Conservation (phyloP, 2,888 invertebrate genomes). For the Pteria penguin region DNA sequence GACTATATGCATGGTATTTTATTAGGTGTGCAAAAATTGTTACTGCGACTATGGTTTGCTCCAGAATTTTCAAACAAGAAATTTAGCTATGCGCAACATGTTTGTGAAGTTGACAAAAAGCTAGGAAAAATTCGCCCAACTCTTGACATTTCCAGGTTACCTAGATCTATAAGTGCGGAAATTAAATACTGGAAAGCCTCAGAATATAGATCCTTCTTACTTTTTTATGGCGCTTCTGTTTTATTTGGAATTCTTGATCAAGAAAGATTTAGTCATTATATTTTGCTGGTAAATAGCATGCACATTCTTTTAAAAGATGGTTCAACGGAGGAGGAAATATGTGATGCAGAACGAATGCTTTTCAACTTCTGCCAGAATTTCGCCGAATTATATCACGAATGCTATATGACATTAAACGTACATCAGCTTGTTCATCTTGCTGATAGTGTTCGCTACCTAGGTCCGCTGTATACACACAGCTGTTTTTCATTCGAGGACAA, state of each 20-base stretch:
- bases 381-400: constrained; percentile 4
- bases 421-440: constrained; percentile 52
- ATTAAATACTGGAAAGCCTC: constrained; percentile 47
- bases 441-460: constrained; percentile 45
- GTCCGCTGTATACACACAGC: constrained; percentile 49
- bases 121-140: constrained; percentile 35
- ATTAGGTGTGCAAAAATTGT: constrained; percentile 19
- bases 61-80: neutral
- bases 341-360: neutral
- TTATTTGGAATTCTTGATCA: constrained; percentile 34
- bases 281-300: constrained; percentile 36
- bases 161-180: constrained; percentile 34
- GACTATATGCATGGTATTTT: constrained; percentile 42
- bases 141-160: constrained; percentile 30
- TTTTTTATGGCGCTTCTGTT: constrained; percentile 35
- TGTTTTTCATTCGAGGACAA: constrained; percentile 54
- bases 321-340: constrained; percentile 7
- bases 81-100: neutral
- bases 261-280: constrained; percentile 41
- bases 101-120: constrained; percentile 5
- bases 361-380: neutral
- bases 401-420: constrained; percentile 45
- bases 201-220: constrained; percentile 40
- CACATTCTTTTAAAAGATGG: constrained; percentile 28
- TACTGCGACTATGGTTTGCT: constrained; percentile 34